Evolutionary conservation across 2,113 vertebrate genomes (phyloP), one percentile per base, ranked within the genome.

Genomic region (Eidolon helvum): DNA sequence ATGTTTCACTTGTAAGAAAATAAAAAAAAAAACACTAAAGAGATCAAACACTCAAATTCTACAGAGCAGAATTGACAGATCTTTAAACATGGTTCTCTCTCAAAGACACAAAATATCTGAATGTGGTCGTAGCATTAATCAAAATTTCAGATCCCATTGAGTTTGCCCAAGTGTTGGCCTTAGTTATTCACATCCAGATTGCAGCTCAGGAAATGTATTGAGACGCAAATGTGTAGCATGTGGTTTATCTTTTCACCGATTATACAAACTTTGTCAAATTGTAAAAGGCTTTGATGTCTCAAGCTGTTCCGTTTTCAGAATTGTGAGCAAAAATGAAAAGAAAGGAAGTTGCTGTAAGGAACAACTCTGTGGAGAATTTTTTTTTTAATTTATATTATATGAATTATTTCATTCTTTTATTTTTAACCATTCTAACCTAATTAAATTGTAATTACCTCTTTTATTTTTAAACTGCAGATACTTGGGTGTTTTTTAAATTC

Each of bases 31-130:
- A 98, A 80, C 78, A 91, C 96, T 91, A 88, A 97, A 97, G 91
- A 79, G 93, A 96, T 97, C 97, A 97, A 98, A 87, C 50, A 96
- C 94, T 97, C 78, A 38, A 96, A 96, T 59, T 97, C 96, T 97
- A 90, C 65, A 95, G 45, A 97, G 96, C 91, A 45, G 57, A 96
- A 97, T 97, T 98, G 97, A 98, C 82, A 97, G 95, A 98, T 97
- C 97, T 98, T 97, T 97, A 94, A 95, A 75, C 96, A 92, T 77
- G 97, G 90, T 97, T 96, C 92, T 94, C 63, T 94, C 96, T 97
- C 92, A 97, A 96, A 98, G 96, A 83, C 94, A 83, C n/a, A 98
- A 97, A 96, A 97, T 38, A 92, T 90, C 90, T 90, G 57, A 96
- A 97, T 98, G 94, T 95, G 87, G 87, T 87, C 35, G 48, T 84